A percentile compares a stretch with the other conserved stretches of the same genome.
phyloP scores from a whole-genome alignment of 2,113 vertebrate genomes.

The Cavia porcellus region DNA sequence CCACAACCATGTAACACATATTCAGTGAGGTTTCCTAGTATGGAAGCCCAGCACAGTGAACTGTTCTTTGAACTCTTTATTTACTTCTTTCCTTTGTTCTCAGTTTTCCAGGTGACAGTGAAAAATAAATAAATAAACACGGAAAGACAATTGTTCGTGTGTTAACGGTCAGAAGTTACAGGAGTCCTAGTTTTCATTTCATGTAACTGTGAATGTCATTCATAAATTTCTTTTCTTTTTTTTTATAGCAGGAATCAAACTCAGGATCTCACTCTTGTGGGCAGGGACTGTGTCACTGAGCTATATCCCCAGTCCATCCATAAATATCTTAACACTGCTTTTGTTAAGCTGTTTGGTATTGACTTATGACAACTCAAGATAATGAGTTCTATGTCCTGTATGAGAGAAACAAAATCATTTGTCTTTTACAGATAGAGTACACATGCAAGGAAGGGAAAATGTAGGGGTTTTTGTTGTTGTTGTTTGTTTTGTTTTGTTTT shows the following conservation, averaged over 20 bases:
- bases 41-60: background rate
- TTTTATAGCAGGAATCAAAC: too few species aligned
- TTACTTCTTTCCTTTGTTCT: background rate
- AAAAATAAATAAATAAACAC: background rate
- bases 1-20: background rate
- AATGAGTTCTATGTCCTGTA: background rate
- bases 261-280: too few species aligned
- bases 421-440: background rate
- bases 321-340: constrained; percentile 46
- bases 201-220: background rate
- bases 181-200: background rate
- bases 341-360: background rate
- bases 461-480: too few species aligned
- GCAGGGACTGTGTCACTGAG: too few species aligned
- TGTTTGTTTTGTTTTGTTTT: too few species aligned
- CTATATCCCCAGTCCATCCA: too few species aligned
- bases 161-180: background rate
- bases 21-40: background rate
- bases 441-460: background rate
- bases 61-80: background rate
- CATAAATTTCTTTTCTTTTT: background rate
- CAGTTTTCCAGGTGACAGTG: background rate
- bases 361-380: background rate
- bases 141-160: background rate
- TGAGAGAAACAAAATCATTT: background rate